Evolutionary conservation across 2,113 vertebrate species (phyloP).

Genomic region (Brachypodius melanocephalos): DNA sequence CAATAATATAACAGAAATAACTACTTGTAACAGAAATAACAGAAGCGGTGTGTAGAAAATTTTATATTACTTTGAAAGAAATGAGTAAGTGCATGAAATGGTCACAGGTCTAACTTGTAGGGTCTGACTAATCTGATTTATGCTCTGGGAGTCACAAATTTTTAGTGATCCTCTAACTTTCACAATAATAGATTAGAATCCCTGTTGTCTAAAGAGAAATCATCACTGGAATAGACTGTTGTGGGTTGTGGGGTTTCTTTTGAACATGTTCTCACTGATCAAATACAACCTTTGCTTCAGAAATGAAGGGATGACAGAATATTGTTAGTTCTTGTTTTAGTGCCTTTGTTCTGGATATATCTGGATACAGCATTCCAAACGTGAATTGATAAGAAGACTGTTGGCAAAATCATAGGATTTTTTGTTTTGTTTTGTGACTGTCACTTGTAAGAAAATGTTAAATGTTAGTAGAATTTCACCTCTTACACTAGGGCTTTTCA

Average conservation of each 20-base stretch:
- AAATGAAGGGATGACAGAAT: background rate
- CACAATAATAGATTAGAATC: background rate
- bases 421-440: background rate
- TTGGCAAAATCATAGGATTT: background rate
- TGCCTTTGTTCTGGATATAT: background rate
- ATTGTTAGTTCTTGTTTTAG: background rate
- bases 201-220: background rate
- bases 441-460: background rate
- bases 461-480: background rate
- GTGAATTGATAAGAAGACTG: background rate
- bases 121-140: background rate
- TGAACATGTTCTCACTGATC: background rate
- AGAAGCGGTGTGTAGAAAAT: background rate
- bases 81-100: background rate
- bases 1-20: background rate
- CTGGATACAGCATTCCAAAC: background rate
- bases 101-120: background rate
- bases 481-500: background rate
- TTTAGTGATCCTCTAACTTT: background rate
- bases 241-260: background rate
- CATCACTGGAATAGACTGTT: background rate
- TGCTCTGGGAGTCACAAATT: background rate
- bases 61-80: slow-evolving; percentile 3
- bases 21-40: background rate
- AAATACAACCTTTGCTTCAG: background rate